Evolutionary conservation across 2,888 invertebrate genomes (phyloP), one percentile per base, ranked within the genome.

Genomic region (Agriopis leucophaearia): DNA sequence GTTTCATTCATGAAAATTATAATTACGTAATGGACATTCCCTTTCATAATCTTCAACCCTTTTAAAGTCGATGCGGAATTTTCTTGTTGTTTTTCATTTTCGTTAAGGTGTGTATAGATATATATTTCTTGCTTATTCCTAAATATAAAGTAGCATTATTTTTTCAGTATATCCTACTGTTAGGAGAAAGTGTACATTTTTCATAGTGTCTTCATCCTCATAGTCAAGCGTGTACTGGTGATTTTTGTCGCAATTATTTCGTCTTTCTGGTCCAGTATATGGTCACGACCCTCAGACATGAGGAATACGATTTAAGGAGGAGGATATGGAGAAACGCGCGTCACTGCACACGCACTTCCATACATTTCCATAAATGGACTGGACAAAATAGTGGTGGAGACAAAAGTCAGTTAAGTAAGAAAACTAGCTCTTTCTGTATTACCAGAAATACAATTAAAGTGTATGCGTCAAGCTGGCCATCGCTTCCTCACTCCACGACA

Each of bases 1-100:
- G 70, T 72, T 75, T 72, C 72, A 72, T 72, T 71, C 67, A 71
- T 74, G 69, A 70, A 71, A 64, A 55, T 65, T 71, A 57, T 60
- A 67, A 62, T 54, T 64, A 55, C 66, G 63, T 68, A 60, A 73
- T 72, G 72, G 68, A 70, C 56, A 73, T 68, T 59, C 40, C 48
- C 38, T 50, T 59, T 50, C 48, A 59, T n/a, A 13, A 68, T 71
- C 63, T 50, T 59, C 18, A 38, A 40, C 50, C 40, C 50, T 50
- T 48, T 59, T 59, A n/a, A 50, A 42, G 42, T 42, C 2, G 5
- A 59, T 9, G 10, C n/a, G 44, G 51, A 36, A 52, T 40, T 40
- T 55, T 42, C 6, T 16, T 18, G 0, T 13, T 3, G 18, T 7
- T 40, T 55, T 18, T 13, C 12, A 38, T 15, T 38, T 36, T 55